Base-by-base conservation (phyloP, 2,888 invertebrate species). In the Coelopa pilipes region DNA sequence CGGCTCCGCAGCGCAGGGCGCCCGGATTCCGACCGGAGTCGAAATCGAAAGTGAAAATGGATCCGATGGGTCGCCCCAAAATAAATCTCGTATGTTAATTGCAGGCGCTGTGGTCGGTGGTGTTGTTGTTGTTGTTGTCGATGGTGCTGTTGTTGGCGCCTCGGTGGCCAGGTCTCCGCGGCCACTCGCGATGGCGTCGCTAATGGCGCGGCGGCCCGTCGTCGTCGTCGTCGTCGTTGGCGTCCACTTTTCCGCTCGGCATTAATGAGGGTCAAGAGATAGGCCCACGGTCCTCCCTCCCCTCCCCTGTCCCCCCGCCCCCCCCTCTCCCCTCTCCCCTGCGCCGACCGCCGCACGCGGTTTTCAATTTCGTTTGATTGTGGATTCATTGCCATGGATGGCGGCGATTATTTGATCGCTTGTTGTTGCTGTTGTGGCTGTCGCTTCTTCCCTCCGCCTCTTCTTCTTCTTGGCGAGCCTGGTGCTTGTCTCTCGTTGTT, bases 71-170 rank as follows among this genome's bases (percentile, higher is more conserved):
- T 34, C 7, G 24, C 34, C 13, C 24, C n/a, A 13, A 62, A 45
- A 62, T 62, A 62, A 62, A 62, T 62, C 34, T 62, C 34, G 34
- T 62, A 62, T 62, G 62, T 62, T 62, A 45, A 62, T 62, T 62
- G 62, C 62, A 21, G 3, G 3, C 34, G 24, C 1, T 62, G 34
- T 53, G 3, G 62, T 62, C 1, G 62, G 3, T 12, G 15, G 11
- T 57, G 21, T 59, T 59, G 10, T 57, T 17, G 57, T 57, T 57
- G 19, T 57, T 19, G 57, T 57, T 13, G 57, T n/a, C 21, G 57
- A 9, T 55, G 55, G n/a, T 55, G 57, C 7, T 17, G 57, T 19
- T 12, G 57, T 21, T 19, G 17, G 24, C 62, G 15, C 34, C 45
- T 34, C 34, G 45, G 62, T 45, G 15, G 62, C 34, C 34, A 19